Conservation (phyloP, 2,888 invertebrate species). For the Pollenia amentaria region DNA sequence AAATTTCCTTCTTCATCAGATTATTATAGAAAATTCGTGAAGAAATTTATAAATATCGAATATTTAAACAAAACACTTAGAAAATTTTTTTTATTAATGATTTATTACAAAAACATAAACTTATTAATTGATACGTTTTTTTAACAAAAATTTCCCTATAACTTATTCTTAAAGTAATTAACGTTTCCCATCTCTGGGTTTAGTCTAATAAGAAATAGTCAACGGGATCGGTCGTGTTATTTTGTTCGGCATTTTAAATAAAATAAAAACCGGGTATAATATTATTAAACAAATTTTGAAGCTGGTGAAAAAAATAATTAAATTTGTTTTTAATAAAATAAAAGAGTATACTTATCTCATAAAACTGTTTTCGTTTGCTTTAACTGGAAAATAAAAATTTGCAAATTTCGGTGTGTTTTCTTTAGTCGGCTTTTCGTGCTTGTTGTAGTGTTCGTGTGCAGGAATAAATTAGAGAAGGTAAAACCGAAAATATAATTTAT, state of each 20-base stretch:
- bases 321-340: background rate
- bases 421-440: background rate
- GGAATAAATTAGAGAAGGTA: background rate
- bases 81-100: too few species aligned
- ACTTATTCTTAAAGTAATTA: too few species aligned
- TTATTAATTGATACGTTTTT: too few species aligned
- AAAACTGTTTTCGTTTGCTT: background rate
- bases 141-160: too few species aligned
- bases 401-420: background rate
- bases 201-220: background rate
- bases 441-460: slow-evolving; percentile 1
- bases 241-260: background rate
- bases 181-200: background rate
- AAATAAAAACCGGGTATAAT: background rate
- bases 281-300: background rate
- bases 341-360: background rate
- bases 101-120: too few species aligned
- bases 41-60: too few species aligned
- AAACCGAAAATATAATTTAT: background rate
- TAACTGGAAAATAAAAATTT: background rate
- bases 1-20: too few species aligned
- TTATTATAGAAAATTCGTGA: too few species aligned
- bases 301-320: background rate
- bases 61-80: too few species aligned
- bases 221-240: background rate